Evolutionary conservation across 1,140 invertebrate species (phyloP), one percentile per base, ranked within the genome.

Genomic region (Contarinia nasturtii): DNA sequence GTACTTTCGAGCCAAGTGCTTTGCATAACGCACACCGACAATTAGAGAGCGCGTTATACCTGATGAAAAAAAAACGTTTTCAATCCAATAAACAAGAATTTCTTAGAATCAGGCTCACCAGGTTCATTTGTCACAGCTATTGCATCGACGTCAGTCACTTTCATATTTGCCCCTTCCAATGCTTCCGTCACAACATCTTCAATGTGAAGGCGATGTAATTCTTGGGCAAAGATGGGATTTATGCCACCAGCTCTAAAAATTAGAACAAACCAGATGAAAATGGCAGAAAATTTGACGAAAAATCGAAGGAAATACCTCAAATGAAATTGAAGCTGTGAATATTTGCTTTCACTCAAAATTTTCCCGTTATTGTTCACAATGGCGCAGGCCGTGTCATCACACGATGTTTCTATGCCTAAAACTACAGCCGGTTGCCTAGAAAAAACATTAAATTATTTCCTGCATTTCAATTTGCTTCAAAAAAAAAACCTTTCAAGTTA

Each of bases 321-420:
- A 27, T 27, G 27, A 27, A 27, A 27, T 27, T 27, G 27, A 27
- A 79, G 73, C 64, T 92, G 88, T 14, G 86, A 90, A 57, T 77
- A 61, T 42, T 84, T 58, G 36, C 77, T 70, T 67, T 96, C 86
- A n/a, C 85, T 82, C 33, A 90, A 59, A 49, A 97, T 70, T 48
- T 72, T 68, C 33, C 83, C 80, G 44, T 70, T 53, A 8, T 66
- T 67, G 63, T 83, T 70, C 2, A 97, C 78, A 55, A 98, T 73
- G 41, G 87, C 92, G 56, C 82, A 82, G 44, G 87, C 92, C 3
- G 93, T 97, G 61, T 98, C 94, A 72, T 98, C 94, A 66, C 91
- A 97, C 53, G 91, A 96, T n/a, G 90, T 94, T 75, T 98, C 94
- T 53, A 98, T 95, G 8, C 93, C 94, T 50, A 96, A 36, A 40